phyloP scores from a whole-genome alignment of 2,113 vertebrate genomes.

The Malurus elegans region DNA sequence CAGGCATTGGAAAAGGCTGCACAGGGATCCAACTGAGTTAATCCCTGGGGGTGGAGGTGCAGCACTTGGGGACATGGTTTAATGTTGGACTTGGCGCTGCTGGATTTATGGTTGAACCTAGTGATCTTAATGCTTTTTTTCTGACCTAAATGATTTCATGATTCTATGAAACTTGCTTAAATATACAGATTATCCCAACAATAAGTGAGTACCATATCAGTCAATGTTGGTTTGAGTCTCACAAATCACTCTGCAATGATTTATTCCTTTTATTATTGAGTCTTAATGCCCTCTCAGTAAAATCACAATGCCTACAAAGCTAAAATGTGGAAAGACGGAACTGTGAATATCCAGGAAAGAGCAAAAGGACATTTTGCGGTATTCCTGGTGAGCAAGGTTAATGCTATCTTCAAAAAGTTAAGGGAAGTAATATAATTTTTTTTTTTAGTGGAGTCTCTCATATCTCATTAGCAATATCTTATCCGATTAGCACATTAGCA shows the following conservation, averaged over 20 bases:
- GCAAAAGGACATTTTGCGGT: background rate
- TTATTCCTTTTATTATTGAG: background rate
- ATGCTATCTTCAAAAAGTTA: slow-evolving; percentile 37
- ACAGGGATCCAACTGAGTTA: background rate
- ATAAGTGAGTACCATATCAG: background rate
- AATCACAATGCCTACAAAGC: background rate
- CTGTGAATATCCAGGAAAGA: background rate
- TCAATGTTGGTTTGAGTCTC: background rate
- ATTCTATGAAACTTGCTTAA: background rate
- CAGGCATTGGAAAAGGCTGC: background rate
- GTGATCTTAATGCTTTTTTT: background rate
- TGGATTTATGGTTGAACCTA: accelerated
- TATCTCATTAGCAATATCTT: slow-evolving; percentile 71
- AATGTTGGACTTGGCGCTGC: background rate
- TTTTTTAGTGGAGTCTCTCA: slow-evolving; percentile 41
- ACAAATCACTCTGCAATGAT: background rate
- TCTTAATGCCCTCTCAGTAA: background rate
- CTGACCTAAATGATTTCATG: background rate
- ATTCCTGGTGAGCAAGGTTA: background rate
- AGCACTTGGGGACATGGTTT: background rate
- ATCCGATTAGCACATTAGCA: slow-evolving; percentile 71
- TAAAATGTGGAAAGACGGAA: background rate
- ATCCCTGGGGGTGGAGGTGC: background rate
- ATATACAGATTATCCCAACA: background rate
- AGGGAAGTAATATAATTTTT: slow-evolving; percentile 23